A percentile compares a stretch with the other conserved stretches of the same genome.
These are phyloP conservation scores for Solea solea DNA, from an alignment of 2,113 vertebrate genomes.

Conservation along the genomic window DNA sequence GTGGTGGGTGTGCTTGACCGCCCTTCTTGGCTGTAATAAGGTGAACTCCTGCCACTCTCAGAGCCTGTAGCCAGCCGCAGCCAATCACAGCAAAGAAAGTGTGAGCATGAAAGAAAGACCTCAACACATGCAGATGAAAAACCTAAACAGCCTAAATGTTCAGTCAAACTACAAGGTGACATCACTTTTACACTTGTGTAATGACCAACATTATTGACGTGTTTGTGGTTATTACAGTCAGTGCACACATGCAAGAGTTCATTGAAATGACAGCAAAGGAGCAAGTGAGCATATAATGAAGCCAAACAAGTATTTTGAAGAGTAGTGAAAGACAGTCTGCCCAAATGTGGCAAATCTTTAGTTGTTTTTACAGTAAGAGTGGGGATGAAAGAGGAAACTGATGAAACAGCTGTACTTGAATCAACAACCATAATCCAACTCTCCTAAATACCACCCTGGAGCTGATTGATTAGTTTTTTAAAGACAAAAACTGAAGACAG, in stretches of 20 bases:
- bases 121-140: conserved; percentile 54
- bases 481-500: too few species aligned
- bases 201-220: conserved; percentile 32
- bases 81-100: conserved; percentile 84
- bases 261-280: conserved; percentile 49
- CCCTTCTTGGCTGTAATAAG: conserved; percentile 96
- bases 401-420: too few species aligned
- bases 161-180: conserved; percentile 24
- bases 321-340: neutral
- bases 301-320: conserved; percentile 15
- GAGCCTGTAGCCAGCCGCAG: conserved; percentile 89
- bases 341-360: neutral
- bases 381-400: too few species aligned
- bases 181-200: conserved; percentile 59
- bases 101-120: conserved; percentile 66
- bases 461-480: too few species aligned
- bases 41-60: conserved; percentile 98
- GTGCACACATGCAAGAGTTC: conserved; percentile 54
- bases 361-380: too few species aligned
- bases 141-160: conserved; percentile 5
- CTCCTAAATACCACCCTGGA: too few species aligned
- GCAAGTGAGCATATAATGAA: conserved; percentile 35
- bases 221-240: conserved; percentile 26
- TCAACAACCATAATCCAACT: too few species aligned
- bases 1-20: conserved; percentile 94